A percentile compares a stretch with the other conserved stretches of the same genome.
These are phyloP conservation scores for Orientallactaga sibirica DNA, from an alignment of 2,797 vertebrate genomes.

Conservation along the genomic window DNA sequence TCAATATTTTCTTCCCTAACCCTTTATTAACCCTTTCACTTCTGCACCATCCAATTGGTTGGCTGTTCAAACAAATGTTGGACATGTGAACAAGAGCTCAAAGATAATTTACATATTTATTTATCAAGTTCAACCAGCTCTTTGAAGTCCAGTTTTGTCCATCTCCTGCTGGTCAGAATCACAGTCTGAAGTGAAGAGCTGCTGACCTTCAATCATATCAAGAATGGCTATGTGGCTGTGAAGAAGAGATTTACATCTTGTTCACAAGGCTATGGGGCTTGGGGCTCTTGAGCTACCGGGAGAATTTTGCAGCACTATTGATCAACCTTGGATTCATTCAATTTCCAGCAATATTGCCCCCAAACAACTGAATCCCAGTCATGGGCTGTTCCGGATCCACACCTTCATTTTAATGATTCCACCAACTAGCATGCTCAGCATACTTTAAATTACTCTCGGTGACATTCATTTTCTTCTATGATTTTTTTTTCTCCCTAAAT, in stretches of 20 bases:
- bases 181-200: neutral
- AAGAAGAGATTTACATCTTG: neutral
- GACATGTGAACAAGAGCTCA: neutral
- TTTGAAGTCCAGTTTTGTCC: neutral
- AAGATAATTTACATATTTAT: neutral
- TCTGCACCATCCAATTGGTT: neutral
- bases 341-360: neutral
- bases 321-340: neutral
- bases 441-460: slow-evolving; percentile 20
- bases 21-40: neutral
- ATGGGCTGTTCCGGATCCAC: neutral
- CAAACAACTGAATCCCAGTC: neutral
- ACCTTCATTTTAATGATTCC: neutral
- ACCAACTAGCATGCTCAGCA: neutral
- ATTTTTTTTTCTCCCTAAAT: slow-evolving; percentile 35
- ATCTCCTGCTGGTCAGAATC: neutral
- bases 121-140: neutral
- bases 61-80: neutral
- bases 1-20: neutral
- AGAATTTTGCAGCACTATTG: neutral
- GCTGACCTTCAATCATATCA: neutral
- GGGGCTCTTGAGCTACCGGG: neutral
- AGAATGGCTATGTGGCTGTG: neutral
- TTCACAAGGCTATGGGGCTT: neutral
- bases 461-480: neutral